These are phyloP conservation scores for Heliconius hewitsoni DNA, from an alignment of 1,140 invertebrate species.

Conservation along the genomic window DNA sequence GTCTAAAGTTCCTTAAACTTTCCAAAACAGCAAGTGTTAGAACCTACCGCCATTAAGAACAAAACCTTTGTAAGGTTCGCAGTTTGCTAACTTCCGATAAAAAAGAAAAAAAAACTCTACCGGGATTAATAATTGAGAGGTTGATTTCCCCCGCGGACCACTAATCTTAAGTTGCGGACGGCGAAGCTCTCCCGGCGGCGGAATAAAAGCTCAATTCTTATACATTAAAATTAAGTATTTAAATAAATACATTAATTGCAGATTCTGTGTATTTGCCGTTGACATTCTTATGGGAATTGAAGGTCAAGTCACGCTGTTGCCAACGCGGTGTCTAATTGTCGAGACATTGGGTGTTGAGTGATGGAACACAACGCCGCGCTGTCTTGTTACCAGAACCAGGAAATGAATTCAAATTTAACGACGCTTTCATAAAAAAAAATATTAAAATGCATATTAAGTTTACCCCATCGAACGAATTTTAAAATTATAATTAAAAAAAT, in stretches of 20 bases:
- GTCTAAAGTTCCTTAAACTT: not conserved
- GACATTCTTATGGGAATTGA: not conserved
- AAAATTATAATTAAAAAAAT: too few species aligned
- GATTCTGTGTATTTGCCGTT: not conserved
- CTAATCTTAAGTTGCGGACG: slow-evolving; percentile 13
- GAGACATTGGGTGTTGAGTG: too few species aligned
- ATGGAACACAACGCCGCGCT: too few species aligned
- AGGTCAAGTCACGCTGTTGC: too few species aligned
- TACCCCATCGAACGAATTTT: too few species aligned
- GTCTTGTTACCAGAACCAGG: too few species aligned
- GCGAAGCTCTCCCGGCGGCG: not conserved
- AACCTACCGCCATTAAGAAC: not conserved
- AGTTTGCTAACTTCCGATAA: not conserved
- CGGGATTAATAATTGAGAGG: slow-evolving; percentile 7
- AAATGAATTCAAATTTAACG: too few species aligned
- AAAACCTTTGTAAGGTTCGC: not conserved
- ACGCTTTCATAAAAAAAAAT: too few species aligned
- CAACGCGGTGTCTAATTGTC: too few species aligned
- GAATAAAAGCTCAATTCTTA: slow-evolving; percentile 3
- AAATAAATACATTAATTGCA: not conserved
- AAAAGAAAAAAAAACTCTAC: not conserved
- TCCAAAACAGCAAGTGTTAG: not conserved
- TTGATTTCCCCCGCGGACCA: slow-evolving; percentile 30
- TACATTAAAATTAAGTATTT: not conserved
- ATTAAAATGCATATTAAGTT: too few species aligned